A percentile compares a stretch with the other conserved stretches of the same genome.
phyloP scores from a whole-genome alignment of 2,113 vertebrate genomes.

The Falcunculus frontatus region DNA sequence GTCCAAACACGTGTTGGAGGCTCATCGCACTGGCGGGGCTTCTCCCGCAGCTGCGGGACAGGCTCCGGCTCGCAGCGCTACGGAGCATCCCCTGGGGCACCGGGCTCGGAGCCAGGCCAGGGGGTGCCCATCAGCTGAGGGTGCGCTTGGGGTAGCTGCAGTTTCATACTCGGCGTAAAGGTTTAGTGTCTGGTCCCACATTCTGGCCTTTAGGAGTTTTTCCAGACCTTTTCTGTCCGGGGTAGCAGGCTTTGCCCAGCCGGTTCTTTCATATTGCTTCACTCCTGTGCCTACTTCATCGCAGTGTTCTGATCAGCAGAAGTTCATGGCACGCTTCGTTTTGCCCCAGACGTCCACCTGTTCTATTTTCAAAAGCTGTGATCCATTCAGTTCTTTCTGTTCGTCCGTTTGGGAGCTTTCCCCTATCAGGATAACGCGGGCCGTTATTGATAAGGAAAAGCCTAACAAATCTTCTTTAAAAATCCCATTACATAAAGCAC shows the following conservation, averaged over 20 bases:
- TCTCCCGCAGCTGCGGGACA: neutral
- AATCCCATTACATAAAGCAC: neutral
- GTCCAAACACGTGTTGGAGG: neutral
- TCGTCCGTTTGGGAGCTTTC: accelerated
- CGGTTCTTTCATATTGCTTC: neutral
- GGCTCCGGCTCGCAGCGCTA: neutral
- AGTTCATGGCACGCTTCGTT: neutral
- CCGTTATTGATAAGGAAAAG: neutral
- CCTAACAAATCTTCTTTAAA: neutral
- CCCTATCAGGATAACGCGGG: neutral
- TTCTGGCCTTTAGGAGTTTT: neutral
- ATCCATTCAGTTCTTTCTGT: neutral
- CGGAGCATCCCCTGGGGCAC: neutral
- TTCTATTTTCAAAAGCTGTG: neutral
- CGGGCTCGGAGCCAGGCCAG: neutral
- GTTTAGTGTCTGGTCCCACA: neutral
- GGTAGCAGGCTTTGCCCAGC: neutral
- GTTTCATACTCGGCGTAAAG: accelerated
- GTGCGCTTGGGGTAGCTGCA: neutral
- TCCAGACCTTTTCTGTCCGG: too few species aligned
- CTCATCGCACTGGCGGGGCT: neutral
- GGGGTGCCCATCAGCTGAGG: neutral
- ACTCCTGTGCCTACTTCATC: accelerated
- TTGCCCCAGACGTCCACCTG: neutral
- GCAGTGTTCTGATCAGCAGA: neutral